Percentiles rank a stretch among this genome's conserved stretches.
These are phyloP conservation scores for Plectropomus leopardus DNA, from an alignment of 2,113 vertebrate genomes.

Conservation along the genomic window DNA sequence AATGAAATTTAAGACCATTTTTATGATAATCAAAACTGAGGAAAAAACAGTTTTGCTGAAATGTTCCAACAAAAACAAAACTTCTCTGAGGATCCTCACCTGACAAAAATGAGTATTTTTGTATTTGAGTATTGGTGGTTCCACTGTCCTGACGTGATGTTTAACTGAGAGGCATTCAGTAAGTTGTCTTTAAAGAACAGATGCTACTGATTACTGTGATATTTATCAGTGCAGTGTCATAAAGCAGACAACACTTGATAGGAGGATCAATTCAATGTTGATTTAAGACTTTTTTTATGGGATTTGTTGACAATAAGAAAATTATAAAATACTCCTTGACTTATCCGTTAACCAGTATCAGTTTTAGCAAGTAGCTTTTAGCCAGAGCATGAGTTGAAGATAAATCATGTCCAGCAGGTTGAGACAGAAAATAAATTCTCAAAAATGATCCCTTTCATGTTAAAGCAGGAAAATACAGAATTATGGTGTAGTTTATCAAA, in stretches of 20 bases:
- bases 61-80: too few species aligned
- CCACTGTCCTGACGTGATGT: too few species aligned
- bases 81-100: too few species aligned
- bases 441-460: slow-evolving; percentile 9
- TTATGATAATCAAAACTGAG: too few species aligned
- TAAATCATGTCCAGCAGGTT: background rate
- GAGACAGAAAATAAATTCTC: background rate
- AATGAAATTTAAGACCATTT: too few species aligned
- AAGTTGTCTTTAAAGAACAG: too few species aligned
- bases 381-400: background rate
- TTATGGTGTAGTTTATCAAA: slow-evolving; percentile 20
- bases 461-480: slow-evolving; percentile 8
- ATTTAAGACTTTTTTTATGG: background rate
- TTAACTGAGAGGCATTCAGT: too few species aligned
- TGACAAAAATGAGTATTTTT: too few species aligned
- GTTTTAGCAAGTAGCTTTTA: background rate
- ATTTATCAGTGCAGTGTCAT: too few species aligned
- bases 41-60: too few species aligned
- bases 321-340: background rate
- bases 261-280: background rate
- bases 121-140: too few species aligned
- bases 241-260: background rate
- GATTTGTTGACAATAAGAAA: slow-evolving; percentile 22
- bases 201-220: too few species aligned
- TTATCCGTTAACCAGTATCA: background rate